phyloP scores from a whole-genome alignment of 2,888 invertebrate species.

The Encarsia formosa region DNA sequence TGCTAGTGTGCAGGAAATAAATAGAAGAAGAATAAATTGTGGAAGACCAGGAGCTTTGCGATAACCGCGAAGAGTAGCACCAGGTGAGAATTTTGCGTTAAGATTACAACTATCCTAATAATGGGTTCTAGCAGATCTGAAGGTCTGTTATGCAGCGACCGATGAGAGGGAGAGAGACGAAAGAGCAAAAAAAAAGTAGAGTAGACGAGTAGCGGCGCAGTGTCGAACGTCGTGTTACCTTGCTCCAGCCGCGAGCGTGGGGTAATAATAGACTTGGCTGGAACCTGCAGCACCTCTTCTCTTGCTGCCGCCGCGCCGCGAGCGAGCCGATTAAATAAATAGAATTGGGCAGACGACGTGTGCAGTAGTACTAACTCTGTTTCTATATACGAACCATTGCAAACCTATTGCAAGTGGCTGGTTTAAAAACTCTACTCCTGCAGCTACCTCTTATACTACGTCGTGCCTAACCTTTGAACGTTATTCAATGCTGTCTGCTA shows the following conservation, averaged over 20 bases:
- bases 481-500: conserved; percentile 25
- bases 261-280: conserved; percentile 53
- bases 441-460: background rate
- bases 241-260: conserved; percentile 27
- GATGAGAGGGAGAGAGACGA: background rate
- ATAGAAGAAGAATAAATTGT: too few relatives aligned
- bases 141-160: too few relatives aligned
- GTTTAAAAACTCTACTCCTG: too few relatives aligned
- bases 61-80: too few relatives aligned
- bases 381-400: too few relatives aligned
- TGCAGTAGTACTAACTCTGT: background rate
- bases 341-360: conserved; percentile 36
- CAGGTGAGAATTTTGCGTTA: too few relatives aligned
- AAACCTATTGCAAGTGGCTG: too few relatives aligned
- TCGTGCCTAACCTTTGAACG: conserved; percentile 21
- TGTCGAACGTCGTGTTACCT: conserved; percentile 30
- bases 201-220: background rate
- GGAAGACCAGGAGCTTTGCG: too few relatives aligned
- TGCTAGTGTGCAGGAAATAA: too few relatives aligned
- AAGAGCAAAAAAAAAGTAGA: background rate
- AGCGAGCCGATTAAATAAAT: conserved; percentile 50
- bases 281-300: conserved; percentile 48
- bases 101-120: too few relatives aligned
- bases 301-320: background rate
- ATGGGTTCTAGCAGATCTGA: too few relatives aligned